Evolutionary conservation across 1,140 invertebrate genomes (phyloP).

Genomic region (Ctenoplectra terminalis): DNA sequence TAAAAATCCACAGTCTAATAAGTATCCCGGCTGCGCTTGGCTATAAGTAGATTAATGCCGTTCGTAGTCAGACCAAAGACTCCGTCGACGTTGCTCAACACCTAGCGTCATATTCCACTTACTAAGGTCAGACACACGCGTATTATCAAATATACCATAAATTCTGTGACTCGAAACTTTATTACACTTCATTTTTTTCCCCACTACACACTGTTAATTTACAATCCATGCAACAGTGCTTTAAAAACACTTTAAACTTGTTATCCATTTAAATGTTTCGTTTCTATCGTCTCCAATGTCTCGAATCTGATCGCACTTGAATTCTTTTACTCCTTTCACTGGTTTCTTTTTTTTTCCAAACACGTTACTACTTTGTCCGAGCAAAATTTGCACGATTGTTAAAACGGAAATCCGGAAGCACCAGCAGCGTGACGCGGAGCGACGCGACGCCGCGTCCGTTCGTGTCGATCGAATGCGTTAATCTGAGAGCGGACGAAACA

Average conservation of each 20-base stretch:
- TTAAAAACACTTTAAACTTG: too few relatives aligned
- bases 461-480: slow-evolving; percentile 55
- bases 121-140: neutral
- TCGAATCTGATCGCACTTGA: neutral
- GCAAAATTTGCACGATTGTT: neutral
- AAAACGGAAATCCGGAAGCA: neutral
- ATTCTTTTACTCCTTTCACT: neutral
- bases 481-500: slow-evolving; percentile 62
- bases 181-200: slow-evolving; percentile 1
- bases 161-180: neutral
- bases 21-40: neutral
- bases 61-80: neutral
- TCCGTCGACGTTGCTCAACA: neutral
- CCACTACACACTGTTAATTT: neutral
- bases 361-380: neutral
- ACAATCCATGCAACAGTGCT: too few relatives aligned
- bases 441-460: slow-evolving; percentile 47
- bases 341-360: neutral
- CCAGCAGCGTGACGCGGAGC: neutral
- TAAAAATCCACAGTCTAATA: too few relatives aligned
- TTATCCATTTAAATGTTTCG: too few relatives aligned
- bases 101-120: too few relatives aligned
- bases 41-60: neutral
- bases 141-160: too few relatives aligned
- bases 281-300: too few relatives aligned